Conservation (phyloP, 2,113 vertebrate genomes). For the Aptenodytes forsteri region DNA sequence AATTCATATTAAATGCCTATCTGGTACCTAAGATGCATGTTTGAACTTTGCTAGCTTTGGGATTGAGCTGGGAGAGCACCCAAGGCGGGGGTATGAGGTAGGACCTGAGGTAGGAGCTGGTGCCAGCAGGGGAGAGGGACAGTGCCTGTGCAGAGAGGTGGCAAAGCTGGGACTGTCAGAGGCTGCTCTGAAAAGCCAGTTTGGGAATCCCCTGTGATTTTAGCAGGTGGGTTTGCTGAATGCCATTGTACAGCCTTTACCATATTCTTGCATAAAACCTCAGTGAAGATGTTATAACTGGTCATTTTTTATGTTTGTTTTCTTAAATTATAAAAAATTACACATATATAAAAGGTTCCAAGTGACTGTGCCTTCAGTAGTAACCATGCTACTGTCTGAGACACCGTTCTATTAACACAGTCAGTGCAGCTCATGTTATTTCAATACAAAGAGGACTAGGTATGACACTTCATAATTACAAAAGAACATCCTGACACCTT, state of each 20-base stretch:
- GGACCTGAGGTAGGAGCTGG: accelerated
- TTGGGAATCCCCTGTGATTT: neutral
- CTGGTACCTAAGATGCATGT: neutral
- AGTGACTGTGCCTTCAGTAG: neutral
- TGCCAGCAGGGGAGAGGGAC: neutral
- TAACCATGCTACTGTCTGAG: neutral
- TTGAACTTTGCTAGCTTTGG: neutral
- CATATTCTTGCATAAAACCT: neutral
- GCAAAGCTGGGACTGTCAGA: neutral
- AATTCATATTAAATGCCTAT: neutral
- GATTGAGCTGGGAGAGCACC: neutral
- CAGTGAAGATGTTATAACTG: neutral
- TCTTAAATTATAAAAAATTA: neutral
- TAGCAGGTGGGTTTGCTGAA: neutral
- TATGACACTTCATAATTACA: neutral
- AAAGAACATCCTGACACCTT: neutral
- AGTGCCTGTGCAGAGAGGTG: neutral
- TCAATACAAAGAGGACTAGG: neutral
- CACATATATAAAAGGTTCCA: neutral
- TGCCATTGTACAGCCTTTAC: accelerated
- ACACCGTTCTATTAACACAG: neutral
- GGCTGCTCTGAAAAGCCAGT: neutral
- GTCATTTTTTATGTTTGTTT: neutral
- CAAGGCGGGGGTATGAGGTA: neutral
- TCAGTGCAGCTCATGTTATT: neutral